These are phyloP conservation scores for Todus mexicanus DNA, from an alignment of 2,797 vertebrate genomes.

Conservation along the genomic window DNA sequence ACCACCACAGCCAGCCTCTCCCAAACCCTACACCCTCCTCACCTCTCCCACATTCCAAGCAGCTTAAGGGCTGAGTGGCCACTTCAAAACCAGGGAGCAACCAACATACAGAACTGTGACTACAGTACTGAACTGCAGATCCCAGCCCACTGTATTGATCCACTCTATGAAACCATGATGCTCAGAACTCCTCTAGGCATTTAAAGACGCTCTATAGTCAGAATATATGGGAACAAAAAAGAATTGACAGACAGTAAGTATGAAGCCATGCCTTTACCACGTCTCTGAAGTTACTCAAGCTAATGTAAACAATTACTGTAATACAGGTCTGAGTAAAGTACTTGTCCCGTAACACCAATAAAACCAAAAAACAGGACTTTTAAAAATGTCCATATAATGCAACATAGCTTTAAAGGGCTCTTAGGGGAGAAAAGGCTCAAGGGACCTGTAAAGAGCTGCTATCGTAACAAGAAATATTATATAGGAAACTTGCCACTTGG, in stretches of 20 bases:
- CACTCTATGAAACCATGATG: rapidly evolving
- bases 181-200: not conserved
- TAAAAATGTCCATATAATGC: not conserved
- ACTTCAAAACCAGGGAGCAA: not conserved
- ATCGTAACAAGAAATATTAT: not conserved
- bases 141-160: not conserved
- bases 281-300: not conserved
- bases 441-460: not conserved
- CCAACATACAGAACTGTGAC: not conserved
- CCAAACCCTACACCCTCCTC: rapidly evolving
- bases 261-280: not conserved
- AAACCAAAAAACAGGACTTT: not conserved
- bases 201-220: not conserved
- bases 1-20: rapidly evolving
- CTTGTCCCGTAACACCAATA: not conserved
- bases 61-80: not conserved
- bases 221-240: not conserved
- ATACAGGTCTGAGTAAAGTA: not conserved
- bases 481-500: not conserved
- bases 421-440: not conserved
- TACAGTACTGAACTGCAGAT: rapidly evolving
- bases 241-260: not conserved
- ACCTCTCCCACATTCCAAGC: not conserved
- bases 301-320: not conserved
- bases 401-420: not conserved